Conservation (phyloP, 2,888 invertebrate species). For the Taphrorychus bicolor region DNA sequence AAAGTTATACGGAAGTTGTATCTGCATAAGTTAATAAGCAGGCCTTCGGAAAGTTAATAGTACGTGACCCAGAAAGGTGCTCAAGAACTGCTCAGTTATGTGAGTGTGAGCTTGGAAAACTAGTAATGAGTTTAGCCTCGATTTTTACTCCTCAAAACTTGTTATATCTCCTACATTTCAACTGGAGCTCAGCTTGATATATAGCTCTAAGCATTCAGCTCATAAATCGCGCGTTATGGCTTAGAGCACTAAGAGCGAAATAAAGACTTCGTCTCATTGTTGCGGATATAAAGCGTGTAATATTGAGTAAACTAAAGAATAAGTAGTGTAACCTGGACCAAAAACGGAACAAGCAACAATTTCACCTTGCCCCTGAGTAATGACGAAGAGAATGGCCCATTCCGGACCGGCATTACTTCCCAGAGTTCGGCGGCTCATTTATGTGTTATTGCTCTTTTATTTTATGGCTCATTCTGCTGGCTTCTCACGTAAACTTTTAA, state of each 20-base stretch:
- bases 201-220: neutral
- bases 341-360: neutral
- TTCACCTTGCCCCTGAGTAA: neutral
- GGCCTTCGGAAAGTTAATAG: neutral
- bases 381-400: neutral
- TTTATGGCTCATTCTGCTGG: neutral
- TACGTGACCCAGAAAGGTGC: neutral
- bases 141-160: no score
- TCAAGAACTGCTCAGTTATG: neutral
- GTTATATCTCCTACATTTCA: neutral
- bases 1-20: neutral
- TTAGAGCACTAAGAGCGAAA: neutral
- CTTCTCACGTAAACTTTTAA: slow-evolving; percentile 7
- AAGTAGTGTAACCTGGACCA: neutral
- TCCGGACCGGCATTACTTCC: neutral
- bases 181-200: neutral
- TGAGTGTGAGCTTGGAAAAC: neutral
- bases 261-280: neutral
- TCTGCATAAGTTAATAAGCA: neutral
- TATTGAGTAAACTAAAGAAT: neutral
- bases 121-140: no score
- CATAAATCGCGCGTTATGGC: neutral
- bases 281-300: neutral
- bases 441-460: neutral
- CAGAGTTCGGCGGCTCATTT: neutral